Conservation (phyloP, 2,888 invertebrate genomes). For the Microctonus hyperodae region DNA sequence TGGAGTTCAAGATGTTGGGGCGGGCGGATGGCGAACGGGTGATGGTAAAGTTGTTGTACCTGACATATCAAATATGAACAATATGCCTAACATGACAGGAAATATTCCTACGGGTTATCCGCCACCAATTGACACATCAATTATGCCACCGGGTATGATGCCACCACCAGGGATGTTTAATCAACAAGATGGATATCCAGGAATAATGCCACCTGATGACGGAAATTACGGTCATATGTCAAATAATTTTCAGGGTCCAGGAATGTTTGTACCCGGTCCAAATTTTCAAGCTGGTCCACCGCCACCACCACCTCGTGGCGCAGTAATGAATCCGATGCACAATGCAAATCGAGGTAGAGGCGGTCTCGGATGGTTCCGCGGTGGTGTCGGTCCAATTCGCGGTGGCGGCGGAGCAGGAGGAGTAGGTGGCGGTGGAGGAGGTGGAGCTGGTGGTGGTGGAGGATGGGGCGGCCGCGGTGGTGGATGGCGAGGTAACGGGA, state of each 20-base stretch:
- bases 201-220: conserved; percentile 55
- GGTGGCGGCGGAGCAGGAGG: conserved; percentile 51
- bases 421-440: conserved; percentile 64
- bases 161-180: conserved; percentile 58
- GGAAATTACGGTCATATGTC: conserved; percentile 49
- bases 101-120: conserved; percentile 52
- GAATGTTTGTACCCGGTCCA: conserved; percentile 47
- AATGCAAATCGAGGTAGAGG: conserved; percentile 56
- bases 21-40: conserved; percentile 64
- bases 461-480: conserved; percentile 67
- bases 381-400: conserved; percentile 52
- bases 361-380: conserved; percentile 61
- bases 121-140: conserved; percentile 58
- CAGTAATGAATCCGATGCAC: conserved; percentile 44
- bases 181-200: conserved; percentile 56
- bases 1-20: conserved; percentile 52
- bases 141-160: conserved; percentile 63
- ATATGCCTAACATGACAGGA: conserved; percentile 45
- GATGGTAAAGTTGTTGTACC: conserved; percentile 65
- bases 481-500: conserved; percentile 61
- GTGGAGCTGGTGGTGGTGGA: conserved; percentile 66
- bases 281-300: conserved; percentile 55
- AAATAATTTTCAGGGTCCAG: conserved; percentile 52
- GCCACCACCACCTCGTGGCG: conserved; percentile 30
- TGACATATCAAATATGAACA: conserved; percentile 54